Conservation (phyloP, 2,113 vertebrate species). For the Neomonachus schauinslandi region DNA sequence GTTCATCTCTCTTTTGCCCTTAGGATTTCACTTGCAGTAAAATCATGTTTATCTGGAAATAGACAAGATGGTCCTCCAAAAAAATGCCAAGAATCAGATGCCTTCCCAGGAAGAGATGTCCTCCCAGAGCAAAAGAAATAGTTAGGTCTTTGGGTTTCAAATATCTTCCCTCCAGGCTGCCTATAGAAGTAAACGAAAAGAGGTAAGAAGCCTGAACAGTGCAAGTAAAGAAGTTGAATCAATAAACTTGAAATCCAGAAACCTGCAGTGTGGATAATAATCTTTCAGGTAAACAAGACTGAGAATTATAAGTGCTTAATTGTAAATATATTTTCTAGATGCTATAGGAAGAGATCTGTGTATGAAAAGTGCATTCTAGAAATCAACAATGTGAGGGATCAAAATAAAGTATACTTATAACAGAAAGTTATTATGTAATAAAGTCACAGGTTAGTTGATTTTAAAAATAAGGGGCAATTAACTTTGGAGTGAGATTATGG, state of each 20-base stretch:
- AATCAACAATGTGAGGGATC: neutral
- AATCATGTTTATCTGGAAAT: neutral
- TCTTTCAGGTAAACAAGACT: neutral
- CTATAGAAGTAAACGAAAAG: neutral
- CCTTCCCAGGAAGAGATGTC: neutral
- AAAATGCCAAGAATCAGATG: slow-evolving; percentile 10
- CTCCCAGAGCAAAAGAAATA: slow-evolving; percentile 22
- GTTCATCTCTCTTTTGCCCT: neutral
- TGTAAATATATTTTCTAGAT: neutral
- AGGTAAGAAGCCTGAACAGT: neutral
- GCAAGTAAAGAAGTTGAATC: slow-evolving; percentile 11
- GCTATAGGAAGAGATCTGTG: neutral
- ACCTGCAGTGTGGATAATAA: neutral
- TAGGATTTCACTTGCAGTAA: neutral
- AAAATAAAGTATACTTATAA: neutral
- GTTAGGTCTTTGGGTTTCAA: slow-evolving; percentile 12
- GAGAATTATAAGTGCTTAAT: neutral
- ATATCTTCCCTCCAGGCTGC: neutral
- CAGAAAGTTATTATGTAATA: neutral
- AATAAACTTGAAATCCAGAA: slow-evolving; percentile 22
- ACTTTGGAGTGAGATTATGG: neutral
- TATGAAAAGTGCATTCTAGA: neutral
- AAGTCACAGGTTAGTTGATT: neutral
- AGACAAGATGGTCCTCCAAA: neutral
- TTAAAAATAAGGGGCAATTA: neutral